Evolutionary conservation across 2,888 invertebrate genomes (phyloP).

Genomic region (Nesidiocoris tenuis): DNA sequence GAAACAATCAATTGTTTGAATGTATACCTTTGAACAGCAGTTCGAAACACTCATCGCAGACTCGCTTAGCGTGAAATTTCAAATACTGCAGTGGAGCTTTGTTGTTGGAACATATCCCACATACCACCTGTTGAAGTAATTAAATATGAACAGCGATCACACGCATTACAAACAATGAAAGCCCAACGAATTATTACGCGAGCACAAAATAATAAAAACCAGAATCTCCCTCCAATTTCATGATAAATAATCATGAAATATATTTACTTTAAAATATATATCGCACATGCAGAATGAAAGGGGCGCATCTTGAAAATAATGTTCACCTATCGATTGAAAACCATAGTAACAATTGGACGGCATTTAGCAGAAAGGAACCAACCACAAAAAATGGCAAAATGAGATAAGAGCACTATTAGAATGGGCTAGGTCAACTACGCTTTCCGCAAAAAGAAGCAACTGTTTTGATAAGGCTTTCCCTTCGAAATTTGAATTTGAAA

Average conservation of each 20-base stretch:
- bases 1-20: neutral
- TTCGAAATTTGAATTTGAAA: too few species aligned
- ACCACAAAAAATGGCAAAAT: too few species aligned
- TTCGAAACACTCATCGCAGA: conserved; percentile 60
- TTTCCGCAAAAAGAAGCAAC: too few species aligned
- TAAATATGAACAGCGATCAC: neutral
- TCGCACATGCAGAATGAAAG: too few species aligned
- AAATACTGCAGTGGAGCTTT: conserved; percentile 59
- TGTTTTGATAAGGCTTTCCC: too few species aligned
- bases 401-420: too few species aligned
- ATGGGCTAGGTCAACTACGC: too few species aligned
- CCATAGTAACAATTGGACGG: too few species aligned
- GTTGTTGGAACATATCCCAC: conserved; percentile 62
- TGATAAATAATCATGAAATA: neutral
- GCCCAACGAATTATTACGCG: neutral
- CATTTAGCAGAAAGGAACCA: too few species aligned
- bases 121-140: conserved; percentile 60
- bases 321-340: too few species aligned
- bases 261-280: neutral
- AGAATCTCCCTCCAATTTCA: neutral
- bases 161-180: neutral
- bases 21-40: conserved; percentile 55
- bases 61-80: conserved; percentile 57
- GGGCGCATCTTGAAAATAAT: too few species aligned
- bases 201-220: neutral